Base-by-base conservation (phyloP, 1,140 invertebrate genomes). In the Drosophila orosa region DNA sequence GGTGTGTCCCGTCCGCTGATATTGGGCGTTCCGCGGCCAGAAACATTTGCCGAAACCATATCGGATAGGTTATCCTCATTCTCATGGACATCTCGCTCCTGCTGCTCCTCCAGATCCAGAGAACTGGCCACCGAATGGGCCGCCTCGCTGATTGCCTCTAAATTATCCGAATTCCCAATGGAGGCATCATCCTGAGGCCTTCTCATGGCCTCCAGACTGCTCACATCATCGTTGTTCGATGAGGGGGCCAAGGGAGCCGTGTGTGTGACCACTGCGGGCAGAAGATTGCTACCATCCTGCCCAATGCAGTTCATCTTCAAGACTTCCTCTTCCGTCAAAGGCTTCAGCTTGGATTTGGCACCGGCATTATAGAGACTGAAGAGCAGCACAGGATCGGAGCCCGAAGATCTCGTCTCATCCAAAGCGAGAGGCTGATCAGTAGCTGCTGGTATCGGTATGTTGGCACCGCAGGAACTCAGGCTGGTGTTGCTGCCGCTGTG, bases 21-120 rank as follows among this genome's bases (percentile, higher is more conserved):
- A 89, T 95, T 95, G 0, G 96, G 96, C 90, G 92, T 97, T 60
- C 97, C 96, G 7, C 96, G 93, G 55, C 98, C 98, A 68, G 97
- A 98, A 56, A 98, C 97, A 93, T 98, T 99, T 0, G 98, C 98
- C 39, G 97, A 98, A 0, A 99, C 96, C 98, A 99, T 99, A 91
- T 99, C 98, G 5, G 97, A 98, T 2, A 99, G 93, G 92, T 98
- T 98, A 90, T 98, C 97, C 91, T 98, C 97, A 48, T 87, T 87
- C 15, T 87, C 83, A 0, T 68, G 79, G 3, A 89, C 84, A 29
- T 87, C 80, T 79, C 96, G 95, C 91, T 96, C 95, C 91, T 97
- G 96, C 85, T 98, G 96, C 90, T 98, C 97, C 87, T 98, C 97
- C 50, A 96, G 91, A 89, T 98, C 97, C 12, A 98, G 93, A 25